phyloP scores from a whole-genome alignment of 2,888 invertebrate genomes.

The Hofmannophila pseudospretella region DNA sequence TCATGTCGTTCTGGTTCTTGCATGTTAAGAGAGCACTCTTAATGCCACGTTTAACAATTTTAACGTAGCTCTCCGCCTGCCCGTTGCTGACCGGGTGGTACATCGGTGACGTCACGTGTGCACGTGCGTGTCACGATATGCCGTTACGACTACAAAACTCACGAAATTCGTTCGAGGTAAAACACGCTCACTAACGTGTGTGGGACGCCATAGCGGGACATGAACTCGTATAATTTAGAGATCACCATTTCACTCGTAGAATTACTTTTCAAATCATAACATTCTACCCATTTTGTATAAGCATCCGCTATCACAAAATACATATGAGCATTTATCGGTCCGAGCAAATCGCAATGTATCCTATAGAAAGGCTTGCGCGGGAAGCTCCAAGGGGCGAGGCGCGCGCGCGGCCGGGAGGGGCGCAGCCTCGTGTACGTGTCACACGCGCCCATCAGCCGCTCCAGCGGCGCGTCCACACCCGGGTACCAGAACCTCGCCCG shows the following conservation, averaged over 20 bases:
- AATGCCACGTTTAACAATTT: constrained; percentile 9
- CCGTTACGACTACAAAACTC: constrained; percentile 9
- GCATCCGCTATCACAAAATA: constrained; percentile 11
- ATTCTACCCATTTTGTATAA: constrained; percentile 6
- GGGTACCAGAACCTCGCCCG: constrained; percentile 13
- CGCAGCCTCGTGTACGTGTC: constrained; percentile 12
- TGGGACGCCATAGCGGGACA: constrained; percentile 6
- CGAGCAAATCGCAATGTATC: constrained; percentile 9
- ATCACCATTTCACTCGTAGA: not conserved
- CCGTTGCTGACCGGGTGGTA: no score
- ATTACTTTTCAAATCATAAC: not conserved
- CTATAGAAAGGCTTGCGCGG: constrained; percentile 11
- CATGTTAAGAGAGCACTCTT: not conserved
- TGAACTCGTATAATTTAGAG: constrained; percentile 6
- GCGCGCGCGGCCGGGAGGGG: constrained; percentile 13
- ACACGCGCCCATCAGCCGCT: constrained; percentile 9
- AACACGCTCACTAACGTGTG: constrained; percentile 6
- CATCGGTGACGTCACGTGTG: constrained; percentile 7
- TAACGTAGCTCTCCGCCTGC: constrained; percentile 10
- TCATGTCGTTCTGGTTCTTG: not conserved
- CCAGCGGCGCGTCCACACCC: constrained; percentile 11
- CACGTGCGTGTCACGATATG: no score
- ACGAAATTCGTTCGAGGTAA: constrained; percentile 4
- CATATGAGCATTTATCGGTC: constrained; percentile 1
- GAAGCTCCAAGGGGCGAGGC: constrained; percentile 12